Conservation (phyloP, 2,797 vertebrate species). For the Steatocranus sp. region DNA sequence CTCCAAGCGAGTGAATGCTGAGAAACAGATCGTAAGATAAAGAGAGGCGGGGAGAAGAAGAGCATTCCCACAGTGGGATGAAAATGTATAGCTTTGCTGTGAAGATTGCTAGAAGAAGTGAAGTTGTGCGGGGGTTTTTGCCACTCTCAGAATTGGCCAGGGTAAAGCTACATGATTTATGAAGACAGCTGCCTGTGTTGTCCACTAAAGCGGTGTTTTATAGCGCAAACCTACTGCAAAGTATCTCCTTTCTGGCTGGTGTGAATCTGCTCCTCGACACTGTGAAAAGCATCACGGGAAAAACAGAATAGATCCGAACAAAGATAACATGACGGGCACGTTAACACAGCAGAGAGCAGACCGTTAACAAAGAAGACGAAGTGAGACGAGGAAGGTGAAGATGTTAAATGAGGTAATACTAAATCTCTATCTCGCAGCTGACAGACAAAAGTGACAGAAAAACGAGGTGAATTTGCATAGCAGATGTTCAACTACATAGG, state of each 20-base stretch:
- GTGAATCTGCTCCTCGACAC: background rate
- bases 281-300: background rate
- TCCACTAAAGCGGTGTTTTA: background rate
- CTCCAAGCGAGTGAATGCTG: background rate
- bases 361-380: background rate
- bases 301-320: background rate
- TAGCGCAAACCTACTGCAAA: background rate
- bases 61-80: background rate
- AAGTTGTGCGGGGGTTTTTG: accelerated
- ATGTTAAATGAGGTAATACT: constrained; percentile 17
- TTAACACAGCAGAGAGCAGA: background rate
- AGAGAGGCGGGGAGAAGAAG: background rate
- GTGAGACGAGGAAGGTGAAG: background rate
- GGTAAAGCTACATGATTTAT: background rate
- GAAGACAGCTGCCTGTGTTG: background rate
- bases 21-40: background rate
- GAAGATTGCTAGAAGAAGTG: background rate
- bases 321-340: background rate
- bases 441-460: constrained; percentile 53
- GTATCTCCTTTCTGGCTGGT: background rate
- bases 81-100: background rate
- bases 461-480: constrained; percentile 52
- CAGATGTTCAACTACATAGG: constrained; percentile 56
- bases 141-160: background rate
- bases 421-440: constrained; percentile 27